phyloP scores from a whole-genome alignment of 2,797 vertebrate species.

The Amniataba percoides region DNA sequence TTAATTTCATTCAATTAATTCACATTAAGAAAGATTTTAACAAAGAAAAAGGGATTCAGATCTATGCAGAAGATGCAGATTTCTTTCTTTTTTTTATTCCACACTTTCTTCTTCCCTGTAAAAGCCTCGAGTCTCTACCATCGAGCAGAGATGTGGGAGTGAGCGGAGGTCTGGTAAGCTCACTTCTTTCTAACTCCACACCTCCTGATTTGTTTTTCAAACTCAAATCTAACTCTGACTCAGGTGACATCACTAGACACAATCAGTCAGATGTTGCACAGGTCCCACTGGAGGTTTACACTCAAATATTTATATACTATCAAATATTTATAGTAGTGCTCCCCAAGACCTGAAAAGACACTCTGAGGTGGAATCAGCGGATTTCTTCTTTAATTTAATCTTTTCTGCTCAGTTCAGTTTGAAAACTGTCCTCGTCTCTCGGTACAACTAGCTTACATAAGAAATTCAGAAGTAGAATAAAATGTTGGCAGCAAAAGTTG shows the following conservation, averaged over 20 bases:
- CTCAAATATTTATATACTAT: not conserved
- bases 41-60: not conserved
- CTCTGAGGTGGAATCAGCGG: not conserved
- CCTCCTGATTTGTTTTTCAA: not conserved
- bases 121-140: not conserved
- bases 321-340: not conserved
- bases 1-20: no score
- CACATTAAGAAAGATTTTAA: no score
- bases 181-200: not conserved
- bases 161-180: not conserved
- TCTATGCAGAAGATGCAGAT: not conserved
- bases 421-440: not conserved
- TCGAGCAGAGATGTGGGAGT: not conserved
- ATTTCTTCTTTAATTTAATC: not conserved
- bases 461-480: conserved; percentile 2
- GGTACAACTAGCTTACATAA: not conserved
- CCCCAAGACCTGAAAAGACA: not conserved
- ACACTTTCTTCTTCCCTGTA: not conserved
- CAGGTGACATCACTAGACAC: not conserved
- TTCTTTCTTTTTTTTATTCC: not conserved
- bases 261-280: not conserved
- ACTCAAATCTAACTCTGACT: not conserved
- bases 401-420: not conserved
- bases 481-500: not conserved
- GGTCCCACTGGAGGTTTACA: not conserved